These are phyloP conservation scores for Pedionomus torquatus DNA, from an alignment of 2,113 vertebrate species.

Conservation along the genomic window DNA sequence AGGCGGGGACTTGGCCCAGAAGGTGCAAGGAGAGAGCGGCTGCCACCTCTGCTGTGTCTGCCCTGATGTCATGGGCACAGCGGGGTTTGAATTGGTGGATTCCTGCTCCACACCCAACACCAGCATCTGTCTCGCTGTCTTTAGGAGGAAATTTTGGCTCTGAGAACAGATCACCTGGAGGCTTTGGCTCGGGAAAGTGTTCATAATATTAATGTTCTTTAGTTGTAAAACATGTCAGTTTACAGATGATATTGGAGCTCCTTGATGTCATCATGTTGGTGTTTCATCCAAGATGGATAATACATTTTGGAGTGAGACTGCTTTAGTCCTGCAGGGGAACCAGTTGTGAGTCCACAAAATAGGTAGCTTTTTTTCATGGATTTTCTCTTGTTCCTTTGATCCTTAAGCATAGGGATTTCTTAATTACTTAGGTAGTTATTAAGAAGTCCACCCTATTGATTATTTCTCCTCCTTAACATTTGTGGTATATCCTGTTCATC, in stretches of 20 bases:
- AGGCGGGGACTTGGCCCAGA: neutral
- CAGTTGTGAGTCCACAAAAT: too few relatives aligned
- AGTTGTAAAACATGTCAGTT: neutral
- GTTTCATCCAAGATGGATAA: neutral
- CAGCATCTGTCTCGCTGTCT: neutral
- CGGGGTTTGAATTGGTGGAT: neutral
- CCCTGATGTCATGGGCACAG: neutral
- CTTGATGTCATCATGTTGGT: rapidly evolving
- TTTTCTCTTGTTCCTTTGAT: neutral
- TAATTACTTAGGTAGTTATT: neutral
- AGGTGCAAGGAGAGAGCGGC: neutral
- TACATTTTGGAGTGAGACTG: neutral
- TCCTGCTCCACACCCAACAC: neutral
- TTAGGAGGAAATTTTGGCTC: neutral
- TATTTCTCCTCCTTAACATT: neutral
- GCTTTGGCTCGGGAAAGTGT: neutral
- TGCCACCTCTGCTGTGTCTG: neutral
- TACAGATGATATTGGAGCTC: neutral
- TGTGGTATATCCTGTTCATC: neutral
- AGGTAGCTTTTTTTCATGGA: neutral
- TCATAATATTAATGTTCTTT: neutral
- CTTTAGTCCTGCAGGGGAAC: too few relatives aligned
- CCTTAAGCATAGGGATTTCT: neutral
- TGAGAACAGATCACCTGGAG: neutral
- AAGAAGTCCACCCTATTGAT: neutral